Evolutionary conservation across 2,797 vertebrate species (phyloP), one percentile per base, ranked within the genome.

Genomic region (Paratrypauchen microcephalus): DNA sequence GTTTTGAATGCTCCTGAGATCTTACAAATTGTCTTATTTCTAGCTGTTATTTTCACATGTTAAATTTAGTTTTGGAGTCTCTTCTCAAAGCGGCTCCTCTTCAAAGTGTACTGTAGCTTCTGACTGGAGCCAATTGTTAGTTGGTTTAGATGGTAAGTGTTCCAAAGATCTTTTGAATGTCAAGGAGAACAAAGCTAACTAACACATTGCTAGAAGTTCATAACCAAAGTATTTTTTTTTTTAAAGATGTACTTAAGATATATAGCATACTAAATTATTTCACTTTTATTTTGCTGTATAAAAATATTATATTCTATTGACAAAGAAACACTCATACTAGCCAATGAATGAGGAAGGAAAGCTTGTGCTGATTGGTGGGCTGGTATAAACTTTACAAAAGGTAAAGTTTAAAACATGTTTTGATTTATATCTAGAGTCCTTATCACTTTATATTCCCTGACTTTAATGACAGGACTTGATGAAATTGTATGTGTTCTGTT

Each of bases 281-380:
- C 84, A 82, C 82, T 78, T 90, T 91, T 89, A 78, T 89, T 92
- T 92, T 89, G 74, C 88, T 93, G 90, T 93, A 92, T 81, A 90
- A 92, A 87, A 90, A 86, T 87, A 90, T 91, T 92, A 85, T 92
- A 92, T 92, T 89, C 75, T 88, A 90, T 82, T 91, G 71, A 84
- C 80, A 89, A 89, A 89, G 79, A 91, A 83, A 83, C 75, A 83
- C 76, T 84, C 83, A 78, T 78, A 74, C 87, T 81, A 86, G 88
- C 87, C 87, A 90, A 90, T 89, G 89, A 91, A 78, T 79, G 76
- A 82, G 74, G 82, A 78, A 83, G 84, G 86, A 92, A 93, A 93
- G 88, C 92, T 92, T 93, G 91, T 93, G 92, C 86, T 93, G 92
- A 92, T 91, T 92, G 92, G 92, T 93, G 92, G 92, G 92, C 92